A percentile compares a stretch with the other conserved stretches of the same genome.
These are phyloP conservation scores for Colistium nudipinnis DNA, from an alignment of 2,113 vertebrate species.

Conservation along the genomic window DNA sequence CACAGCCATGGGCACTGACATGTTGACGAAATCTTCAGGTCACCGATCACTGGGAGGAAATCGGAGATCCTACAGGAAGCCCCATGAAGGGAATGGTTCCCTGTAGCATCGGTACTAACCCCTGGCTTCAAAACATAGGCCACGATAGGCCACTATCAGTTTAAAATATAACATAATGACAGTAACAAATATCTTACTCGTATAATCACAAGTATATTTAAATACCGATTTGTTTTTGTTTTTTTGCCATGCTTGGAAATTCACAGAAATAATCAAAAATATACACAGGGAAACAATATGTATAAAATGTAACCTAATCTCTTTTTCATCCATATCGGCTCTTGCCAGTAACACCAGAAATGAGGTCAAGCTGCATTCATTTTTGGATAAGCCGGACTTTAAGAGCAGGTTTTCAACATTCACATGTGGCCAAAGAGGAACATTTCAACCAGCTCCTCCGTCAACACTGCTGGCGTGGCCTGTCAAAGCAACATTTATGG, in stretches of 20 bases:
- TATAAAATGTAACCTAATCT: slow-evolving; percentile 49
- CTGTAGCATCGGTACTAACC: no score
- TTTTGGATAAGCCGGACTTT: slow-evolving; percentile 64
- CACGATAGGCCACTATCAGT: no score
- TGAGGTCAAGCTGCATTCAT: slow-evolving; percentile 67
- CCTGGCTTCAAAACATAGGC: background rate
- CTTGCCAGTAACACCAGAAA: slow-evolving; percentile 51
- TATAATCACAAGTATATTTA: no score
- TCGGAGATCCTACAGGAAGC: no score
- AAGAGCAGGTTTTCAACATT: slow-evolving; percentile 56
- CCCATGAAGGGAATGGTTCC: no score
- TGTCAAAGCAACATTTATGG: no score
- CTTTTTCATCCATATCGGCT: slow-evolving; percentile 64
- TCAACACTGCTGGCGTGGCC: no score
- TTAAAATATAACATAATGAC: no score
- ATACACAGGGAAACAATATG: slow-evolving; percentile 16
- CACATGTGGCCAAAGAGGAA: slow-evolving; percentile 24
- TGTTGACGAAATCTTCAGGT: slow-evolving; percentile 37
- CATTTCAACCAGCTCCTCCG: background rate
- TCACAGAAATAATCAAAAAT: slow-evolving; percentile 10
- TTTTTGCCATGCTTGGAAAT: no score
- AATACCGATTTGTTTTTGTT: no score
- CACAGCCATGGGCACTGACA: slow-evolving; percentile 38
- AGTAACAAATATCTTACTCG: no score
- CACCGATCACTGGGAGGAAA: no score